Conservation (phyloP, 2,113 vertebrate genomes). For the Myotis lucifugus region DNA sequence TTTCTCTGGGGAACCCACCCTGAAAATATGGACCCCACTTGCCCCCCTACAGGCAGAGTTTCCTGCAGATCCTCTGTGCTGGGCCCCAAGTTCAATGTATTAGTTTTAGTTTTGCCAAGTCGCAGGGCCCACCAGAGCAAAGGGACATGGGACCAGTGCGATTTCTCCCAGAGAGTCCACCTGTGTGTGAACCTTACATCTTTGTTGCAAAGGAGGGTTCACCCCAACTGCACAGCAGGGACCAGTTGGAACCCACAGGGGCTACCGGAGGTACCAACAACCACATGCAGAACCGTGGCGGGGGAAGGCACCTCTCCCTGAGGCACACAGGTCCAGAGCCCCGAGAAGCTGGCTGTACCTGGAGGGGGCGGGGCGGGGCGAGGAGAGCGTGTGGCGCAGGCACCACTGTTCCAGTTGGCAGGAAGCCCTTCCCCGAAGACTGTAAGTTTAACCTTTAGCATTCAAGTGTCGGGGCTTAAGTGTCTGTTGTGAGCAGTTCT, state of each 20-base stretch:
- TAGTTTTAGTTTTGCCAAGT: neutral
- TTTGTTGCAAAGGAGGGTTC: neutral
- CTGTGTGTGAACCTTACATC: neutral
- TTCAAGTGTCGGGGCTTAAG: conserved; percentile 85
- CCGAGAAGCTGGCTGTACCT: conserved; percentile 70
- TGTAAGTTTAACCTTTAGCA: conserved; percentile 88
- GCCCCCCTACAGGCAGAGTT: neutral
- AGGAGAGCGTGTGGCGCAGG: conserved; percentile 67
- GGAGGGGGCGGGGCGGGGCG: conserved; percentile 44
- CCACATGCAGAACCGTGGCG: neutral
- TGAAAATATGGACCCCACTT: neutral
- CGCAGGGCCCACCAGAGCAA: neutral
- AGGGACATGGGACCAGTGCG: neutral
- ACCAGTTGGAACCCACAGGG: neutral
- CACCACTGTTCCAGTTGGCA: conserved; percentile 81
- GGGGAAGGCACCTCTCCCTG: conserved; percentile 42
- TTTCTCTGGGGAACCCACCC: neutral
- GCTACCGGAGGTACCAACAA: neutral
- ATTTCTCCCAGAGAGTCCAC: neutral
- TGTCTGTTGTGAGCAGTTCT: conserved; percentile 83
- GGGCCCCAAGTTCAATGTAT: neutral
- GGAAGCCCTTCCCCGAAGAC: conserved; percentile 84
- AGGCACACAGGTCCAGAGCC: conserved; percentile 64
- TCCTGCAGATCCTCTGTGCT: neutral
- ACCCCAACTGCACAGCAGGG: neutral